These are phyloP conservation scores for Zaprionus gabonicus DNA, from an alignment of 1,140 invertebrate species.

Conservation along the genomic window DNA sequence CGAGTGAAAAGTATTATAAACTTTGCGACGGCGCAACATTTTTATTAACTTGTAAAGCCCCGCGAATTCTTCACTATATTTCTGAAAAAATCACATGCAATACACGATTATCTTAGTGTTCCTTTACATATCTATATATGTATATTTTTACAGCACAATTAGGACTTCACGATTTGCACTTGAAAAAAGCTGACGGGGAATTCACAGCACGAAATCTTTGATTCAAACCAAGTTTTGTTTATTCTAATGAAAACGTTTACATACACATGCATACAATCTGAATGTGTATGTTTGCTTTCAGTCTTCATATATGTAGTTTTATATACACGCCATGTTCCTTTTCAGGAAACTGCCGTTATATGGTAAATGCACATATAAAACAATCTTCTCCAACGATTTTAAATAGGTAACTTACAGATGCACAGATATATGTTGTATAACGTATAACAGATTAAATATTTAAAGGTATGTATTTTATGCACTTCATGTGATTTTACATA, in stretches of 20 bases:
- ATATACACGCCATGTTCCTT: constrained; percentile 17
- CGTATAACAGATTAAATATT: background rate
- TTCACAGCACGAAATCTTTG: background rate
- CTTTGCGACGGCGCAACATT: constrained; percentile 30
- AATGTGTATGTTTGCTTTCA: background rate
- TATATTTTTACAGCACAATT: background rate
- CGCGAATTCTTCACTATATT: background rate
- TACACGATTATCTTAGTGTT: no score
- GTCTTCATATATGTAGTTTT: background rate
- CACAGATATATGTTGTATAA: background rate
- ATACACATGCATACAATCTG: background rate
- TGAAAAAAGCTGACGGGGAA: background rate
- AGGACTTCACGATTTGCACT: background rate
- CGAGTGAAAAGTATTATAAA: background rate
- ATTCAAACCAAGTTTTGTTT: background rate
- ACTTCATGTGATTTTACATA: background rate
- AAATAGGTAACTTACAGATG: background rate
- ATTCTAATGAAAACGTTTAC: background rate
- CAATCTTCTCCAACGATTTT: no score
- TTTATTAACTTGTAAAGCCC: background rate
- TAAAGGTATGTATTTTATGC: background rate
- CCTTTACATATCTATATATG: no score
- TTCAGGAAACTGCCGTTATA: constrained; percentile 27
- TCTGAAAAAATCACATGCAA: no score
- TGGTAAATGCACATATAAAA: background rate